Evolutionary conservation across 2,888 invertebrate genomes (phyloP), one percentile per base, ranked within the genome.

Genomic region (Cerastoderma edule): DNA sequence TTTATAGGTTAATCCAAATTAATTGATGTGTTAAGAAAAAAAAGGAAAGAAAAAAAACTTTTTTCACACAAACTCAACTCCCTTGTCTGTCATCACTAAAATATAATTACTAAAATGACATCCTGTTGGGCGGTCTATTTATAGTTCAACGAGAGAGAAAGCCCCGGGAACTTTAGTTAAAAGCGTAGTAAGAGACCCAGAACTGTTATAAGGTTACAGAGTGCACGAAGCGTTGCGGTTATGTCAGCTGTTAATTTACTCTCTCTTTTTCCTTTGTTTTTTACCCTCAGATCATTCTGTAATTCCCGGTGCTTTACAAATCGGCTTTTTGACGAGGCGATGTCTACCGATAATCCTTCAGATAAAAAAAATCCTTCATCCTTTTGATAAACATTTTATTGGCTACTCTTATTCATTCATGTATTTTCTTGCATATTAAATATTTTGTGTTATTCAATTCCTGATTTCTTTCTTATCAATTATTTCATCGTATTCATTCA

Each of bases 221-320:
- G 60, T 60, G 60, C 60, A 24, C 60, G 60, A 60, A 27, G 39
- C 60, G 24, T 60, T 60, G 60, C 60, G 60, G 60, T 60, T 60
- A 16, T 13, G 10, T 60, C 60, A 60, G 60, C 60, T 60, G 60
- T 60, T 60, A 39, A 60, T 60, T 33, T 60, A 60, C 60, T 60
- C 39, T 60, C 60, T 35, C 39, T 60, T n/a, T n/a, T 19, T 24
- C 22, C 60, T 60, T 39, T 60, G 39, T 24, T 39, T 60, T 60
- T 60, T 39, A 39, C n/a, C 60, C 24, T 60, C 24, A 60, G 60
- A 60, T 39, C 60, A 13, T 24, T 60, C 24, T 39, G 22, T 39
- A 44, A 60, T 39, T 19, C 30, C 30, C 10, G 5, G 30, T 27
- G 10, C n/a, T 10, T 30, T 56, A 56, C 50, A 24, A 50, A 50